Conservation (phyloP, 2,888 invertebrate species). For the Torymus texanus region DNA sequence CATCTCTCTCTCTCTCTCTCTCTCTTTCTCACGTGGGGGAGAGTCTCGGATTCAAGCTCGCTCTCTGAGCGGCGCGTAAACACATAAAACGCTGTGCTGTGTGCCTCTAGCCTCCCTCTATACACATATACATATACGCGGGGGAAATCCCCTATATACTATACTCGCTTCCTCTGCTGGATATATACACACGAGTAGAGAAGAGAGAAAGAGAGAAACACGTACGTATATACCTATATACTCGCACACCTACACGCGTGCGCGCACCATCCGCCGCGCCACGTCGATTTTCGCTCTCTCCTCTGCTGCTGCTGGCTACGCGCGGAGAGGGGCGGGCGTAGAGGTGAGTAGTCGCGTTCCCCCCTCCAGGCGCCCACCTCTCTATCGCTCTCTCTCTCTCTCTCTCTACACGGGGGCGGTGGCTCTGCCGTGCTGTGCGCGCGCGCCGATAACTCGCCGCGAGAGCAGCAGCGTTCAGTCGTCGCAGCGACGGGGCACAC, state of each 20-base stretch:
- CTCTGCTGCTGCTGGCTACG: too few relatives aligned
- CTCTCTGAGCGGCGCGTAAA: slow-evolving; percentile 32
- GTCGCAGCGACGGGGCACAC: background rate
- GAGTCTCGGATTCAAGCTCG: background rate
- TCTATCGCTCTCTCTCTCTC: background rate
- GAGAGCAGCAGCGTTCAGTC: background rate
- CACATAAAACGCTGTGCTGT: slow-evolving; percentile 51
- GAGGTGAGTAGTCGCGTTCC: background rate
- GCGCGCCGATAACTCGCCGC: background rate
- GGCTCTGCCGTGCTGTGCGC: slow-evolving; percentile 3
- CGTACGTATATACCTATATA: too few relatives aligned
- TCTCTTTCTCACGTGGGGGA: slow-evolving; percentile 64
- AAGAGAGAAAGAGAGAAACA: too few relatives aligned
- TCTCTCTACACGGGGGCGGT: background rate
- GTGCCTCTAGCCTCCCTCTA: too few relatives aligned
- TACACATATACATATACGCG: too few relatives aligned
- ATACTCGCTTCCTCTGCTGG: background rate
- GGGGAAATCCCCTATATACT: slow-evolving; percentile 22
- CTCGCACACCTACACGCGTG: background rate
- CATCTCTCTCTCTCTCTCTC: slow-evolving; percentile 56
- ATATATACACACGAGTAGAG: too few relatives aligned
- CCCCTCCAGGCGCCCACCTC: too few relatives aligned
- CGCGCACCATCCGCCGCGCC: slow-evolving; percentile 4
- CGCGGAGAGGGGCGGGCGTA: slow-evolving; percentile 13
- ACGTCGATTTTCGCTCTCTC: slow-evolving; percentile 28